Percentiles rank a stretch among this genome's conserved stretches.
Conservation (phyloP, 2,888 invertebrate species). For the Acrocera orbiculus region DNA sequence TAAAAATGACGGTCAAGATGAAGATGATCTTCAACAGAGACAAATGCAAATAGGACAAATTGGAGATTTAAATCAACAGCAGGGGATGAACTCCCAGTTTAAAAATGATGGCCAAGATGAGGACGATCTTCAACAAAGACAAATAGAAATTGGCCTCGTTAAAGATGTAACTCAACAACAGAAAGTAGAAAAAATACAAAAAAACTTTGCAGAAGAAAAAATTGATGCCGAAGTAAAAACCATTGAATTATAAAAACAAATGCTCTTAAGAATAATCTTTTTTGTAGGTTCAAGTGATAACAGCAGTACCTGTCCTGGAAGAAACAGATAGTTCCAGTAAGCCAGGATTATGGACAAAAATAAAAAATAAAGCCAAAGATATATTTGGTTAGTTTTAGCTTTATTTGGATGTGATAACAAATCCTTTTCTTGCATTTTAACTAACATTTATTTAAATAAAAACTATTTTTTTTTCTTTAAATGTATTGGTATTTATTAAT, state of each 20-base stretch:
- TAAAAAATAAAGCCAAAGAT: conserved; percentile 5
- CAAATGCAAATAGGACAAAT: no score
- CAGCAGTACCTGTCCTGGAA: not conserved
- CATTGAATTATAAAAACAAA: not conserved
- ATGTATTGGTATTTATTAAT: no score
- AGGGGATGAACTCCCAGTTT: not conserved
- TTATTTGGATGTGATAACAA: no score
- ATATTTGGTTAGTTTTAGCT: conserved; percentile 5
- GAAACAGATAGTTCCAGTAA: conserved; percentile 1
- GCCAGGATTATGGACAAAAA: conserved; percentile 4
- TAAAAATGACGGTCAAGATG: conserved; percentile 11
- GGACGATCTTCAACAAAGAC: no score
- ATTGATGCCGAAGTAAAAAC: not conserved
- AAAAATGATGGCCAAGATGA: no score
- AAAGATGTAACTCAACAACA: no score
- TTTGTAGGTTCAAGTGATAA: conserved; percentile 2
- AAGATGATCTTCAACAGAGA: conserved; percentile 14
- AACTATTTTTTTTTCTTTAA: no score
- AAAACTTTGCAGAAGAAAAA: no score
- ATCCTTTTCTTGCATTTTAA: no score
- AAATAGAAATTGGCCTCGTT: no score
- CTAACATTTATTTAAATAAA: no score
- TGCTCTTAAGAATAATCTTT: not conserved
- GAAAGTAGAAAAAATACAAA: no score
- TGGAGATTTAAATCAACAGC: conserved; percentile 3